These are phyloP conservation scores for Spisula solida DNA, from an alignment of 2,888 invertebrate genomes.

Conservation along the genomic window DNA sequence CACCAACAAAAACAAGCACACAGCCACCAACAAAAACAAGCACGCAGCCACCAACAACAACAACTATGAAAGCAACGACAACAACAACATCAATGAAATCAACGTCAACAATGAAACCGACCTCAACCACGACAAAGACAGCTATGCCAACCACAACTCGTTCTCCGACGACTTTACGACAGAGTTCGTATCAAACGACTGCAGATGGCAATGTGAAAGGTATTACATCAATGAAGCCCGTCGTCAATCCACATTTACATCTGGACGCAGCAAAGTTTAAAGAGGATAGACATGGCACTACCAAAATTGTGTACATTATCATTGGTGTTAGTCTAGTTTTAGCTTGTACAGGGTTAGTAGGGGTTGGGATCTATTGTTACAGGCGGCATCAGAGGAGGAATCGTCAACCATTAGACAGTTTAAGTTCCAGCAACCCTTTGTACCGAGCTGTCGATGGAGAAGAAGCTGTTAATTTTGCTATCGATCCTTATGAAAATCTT, in stretches of 20 bases:
- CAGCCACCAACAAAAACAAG: background rate
- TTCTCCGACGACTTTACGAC: background rate
- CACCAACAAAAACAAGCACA: background rate
- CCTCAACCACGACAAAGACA: background rate
- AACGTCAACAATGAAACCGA: background rate
- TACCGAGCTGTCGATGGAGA: conserved; percentile 21
- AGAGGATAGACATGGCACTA: conserved; percentile 21
- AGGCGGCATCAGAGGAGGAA: background rate
- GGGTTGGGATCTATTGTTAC: background rate
- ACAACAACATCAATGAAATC: background rate
- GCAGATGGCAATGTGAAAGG: background rate
- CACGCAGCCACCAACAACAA: conserved; percentile 13
- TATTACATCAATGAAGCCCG: conserved; percentile 6
- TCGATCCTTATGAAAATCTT: background rate
- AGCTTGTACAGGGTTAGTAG: background rate
- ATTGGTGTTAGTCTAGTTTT: background rate
- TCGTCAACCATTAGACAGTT: background rate
- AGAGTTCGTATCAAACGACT: background rate
- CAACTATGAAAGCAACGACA: background rate
- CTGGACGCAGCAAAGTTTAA: background rate
- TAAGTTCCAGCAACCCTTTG: conserved; percentile 15
- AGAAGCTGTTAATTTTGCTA: conserved; percentile 10
- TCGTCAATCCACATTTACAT: conserved; percentile 22
- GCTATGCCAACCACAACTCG: background rate
- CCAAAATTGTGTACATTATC: conserved; percentile 7